Conservation (phyloP, 2,888 invertebrate genomes). For the Hirtodrosophila confusa region DNA sequence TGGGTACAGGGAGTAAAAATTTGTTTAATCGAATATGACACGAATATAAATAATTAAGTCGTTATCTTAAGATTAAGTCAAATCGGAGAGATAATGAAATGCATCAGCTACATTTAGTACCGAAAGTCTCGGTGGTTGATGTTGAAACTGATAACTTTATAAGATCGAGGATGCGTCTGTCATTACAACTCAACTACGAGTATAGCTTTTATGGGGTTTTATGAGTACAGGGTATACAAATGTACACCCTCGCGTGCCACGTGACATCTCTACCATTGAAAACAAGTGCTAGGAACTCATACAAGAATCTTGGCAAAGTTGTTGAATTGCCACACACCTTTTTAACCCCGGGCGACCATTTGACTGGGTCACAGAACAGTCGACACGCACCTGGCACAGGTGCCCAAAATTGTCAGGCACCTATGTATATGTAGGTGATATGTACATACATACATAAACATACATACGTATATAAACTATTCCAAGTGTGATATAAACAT, state of each 20-base stretch:
- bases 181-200: too few species aligned
- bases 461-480: constrained; percentile 1
- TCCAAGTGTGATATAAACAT: background rate
- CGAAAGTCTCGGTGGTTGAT: too few species aligned
- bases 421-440: constrained; percentile 2
- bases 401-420: constrained; percentile 13
- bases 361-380: constrained; percentile 47
- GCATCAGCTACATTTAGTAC: too few species aligned
- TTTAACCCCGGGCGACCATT: constrained; percentile 45
- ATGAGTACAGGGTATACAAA: too few species aligned
- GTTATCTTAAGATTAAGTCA: too few species aligned
- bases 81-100: too few species aligned
- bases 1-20: too few species aligned
- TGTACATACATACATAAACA: background rate
- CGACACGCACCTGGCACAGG: constrained; percentile 30
- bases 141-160: constrained; percentile 1
- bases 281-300: constrained; percentile 1
- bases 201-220: too few species aligned
- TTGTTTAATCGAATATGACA: too few species aligned
- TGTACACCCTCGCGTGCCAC: constrained; percentile 15
- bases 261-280: constrained; percentile 8
- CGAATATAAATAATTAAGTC: too few species aligned
- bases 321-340: constrained; percentile 40
- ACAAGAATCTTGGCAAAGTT: constrained; percentile 37
- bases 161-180: background rate